These are phyloP conservation scores for Oikopleura albicans DNA, from an alignment of 23 tunicate species.

Conservation along the genomic window DNA sequence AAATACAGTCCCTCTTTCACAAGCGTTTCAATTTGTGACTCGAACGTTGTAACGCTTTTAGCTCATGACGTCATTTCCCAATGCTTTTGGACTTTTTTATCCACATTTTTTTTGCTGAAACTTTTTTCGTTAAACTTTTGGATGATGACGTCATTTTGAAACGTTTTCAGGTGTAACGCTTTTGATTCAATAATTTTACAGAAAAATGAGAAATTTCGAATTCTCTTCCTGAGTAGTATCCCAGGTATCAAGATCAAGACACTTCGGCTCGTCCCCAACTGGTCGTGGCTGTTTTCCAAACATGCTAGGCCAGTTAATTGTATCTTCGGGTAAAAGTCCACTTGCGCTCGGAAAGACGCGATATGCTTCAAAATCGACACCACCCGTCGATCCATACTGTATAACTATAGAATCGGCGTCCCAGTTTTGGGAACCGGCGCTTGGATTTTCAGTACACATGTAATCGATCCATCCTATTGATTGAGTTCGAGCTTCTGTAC, in stretches of 20 bases:
- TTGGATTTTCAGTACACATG: not conserved
- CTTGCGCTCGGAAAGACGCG: not conserved
- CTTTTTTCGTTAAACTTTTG: no score
- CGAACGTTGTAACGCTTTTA: no score
- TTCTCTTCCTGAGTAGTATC: not conserved
- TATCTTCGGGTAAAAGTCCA: not conserved
- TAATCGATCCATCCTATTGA: not conserved
- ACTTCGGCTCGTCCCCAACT: no score
- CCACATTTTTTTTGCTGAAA: no score
- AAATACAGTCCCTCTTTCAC: no score
- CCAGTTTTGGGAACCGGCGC: not conserved
- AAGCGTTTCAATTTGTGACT: no score
- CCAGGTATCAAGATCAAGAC: not conserved
- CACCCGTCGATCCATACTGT: not conserved
- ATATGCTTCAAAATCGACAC: not conserved
- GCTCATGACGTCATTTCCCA: no score
- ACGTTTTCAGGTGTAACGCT: no score
- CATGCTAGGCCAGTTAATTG: not conserved
- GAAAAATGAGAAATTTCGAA: no score
- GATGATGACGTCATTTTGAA: no score
- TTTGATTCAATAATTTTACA: no score
- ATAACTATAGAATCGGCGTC: not conserved
- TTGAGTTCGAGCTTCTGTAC: not conserved
- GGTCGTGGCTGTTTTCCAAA: not conserved
- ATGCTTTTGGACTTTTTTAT: no score